phyloP scores from a whole-genome alignment of 1,140 invertebrate species.

The Drosophila ambigua region DNA sequence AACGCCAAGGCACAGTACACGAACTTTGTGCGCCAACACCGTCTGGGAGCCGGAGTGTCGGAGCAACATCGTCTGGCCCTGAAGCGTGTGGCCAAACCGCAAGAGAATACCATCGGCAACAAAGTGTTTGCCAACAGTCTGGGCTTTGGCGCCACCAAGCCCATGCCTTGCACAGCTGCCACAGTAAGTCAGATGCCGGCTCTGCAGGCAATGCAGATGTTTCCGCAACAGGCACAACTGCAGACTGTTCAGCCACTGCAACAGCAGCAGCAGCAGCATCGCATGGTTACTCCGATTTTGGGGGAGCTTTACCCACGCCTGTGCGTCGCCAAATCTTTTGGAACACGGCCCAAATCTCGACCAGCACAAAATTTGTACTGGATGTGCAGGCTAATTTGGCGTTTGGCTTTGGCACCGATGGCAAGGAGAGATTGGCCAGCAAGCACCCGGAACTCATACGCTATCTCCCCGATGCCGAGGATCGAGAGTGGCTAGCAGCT shows the following conservation, averaged over 20 bases:
- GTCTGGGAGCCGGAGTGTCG: constrained; percentile 14
- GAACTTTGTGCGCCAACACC: constrained; percentile 66
- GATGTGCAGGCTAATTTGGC: constrained; percentile 82
- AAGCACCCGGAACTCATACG: constrained; percentile 83
- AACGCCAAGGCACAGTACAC: constrained; percentile 82
- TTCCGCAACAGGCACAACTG: constrained; percentile 23
- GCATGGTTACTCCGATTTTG: constrained; percentile 40
- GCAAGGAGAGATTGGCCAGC: constrained; percentile 77
- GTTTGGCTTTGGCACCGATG: constrained; percentile 79
- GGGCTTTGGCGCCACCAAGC: constrained; percentile 46
- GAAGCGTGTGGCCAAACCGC: constrained; percentile 61
- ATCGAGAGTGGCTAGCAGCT: constrained; percentile 72
- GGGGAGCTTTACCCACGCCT: constrained; percentile 59
- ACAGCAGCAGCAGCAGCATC: constrained; percentile 28
- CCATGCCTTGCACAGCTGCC: constrained; percentile 47
- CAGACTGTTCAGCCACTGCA: constrained; percentile 12
- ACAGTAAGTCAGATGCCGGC: constrained; percentile 25
- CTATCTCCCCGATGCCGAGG: constrained; percentile 77
- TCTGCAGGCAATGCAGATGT: not conserved
- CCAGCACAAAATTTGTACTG: constrained; percentile 77
- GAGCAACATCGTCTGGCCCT: constrained; percentile 61
- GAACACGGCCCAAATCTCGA: constrained; percentile 79
- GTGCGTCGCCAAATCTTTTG: constrained; percentile 80
- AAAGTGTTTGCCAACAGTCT: constrained; percentile 48
- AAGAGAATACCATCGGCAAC: constrained; percentile 29